Conservation (phyloP, 2,888 invertebrate genomes). For the Cephus pygmeus region DNA sequence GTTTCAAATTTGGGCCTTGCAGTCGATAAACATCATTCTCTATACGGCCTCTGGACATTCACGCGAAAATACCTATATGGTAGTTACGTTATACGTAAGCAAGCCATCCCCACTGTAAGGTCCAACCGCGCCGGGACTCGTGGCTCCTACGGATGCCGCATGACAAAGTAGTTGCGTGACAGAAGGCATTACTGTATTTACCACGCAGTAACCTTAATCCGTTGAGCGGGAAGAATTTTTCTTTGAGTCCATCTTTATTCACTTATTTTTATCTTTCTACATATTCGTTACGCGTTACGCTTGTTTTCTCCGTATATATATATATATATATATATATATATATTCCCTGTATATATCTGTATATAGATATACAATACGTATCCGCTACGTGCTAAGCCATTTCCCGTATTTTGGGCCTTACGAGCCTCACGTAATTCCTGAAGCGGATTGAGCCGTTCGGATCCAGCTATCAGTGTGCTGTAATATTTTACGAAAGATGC, state of each 20-base stretch:
- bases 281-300: background rate
- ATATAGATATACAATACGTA: background rate
- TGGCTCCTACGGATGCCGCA: slow-evolving; percentile 20
- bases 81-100: background rate
- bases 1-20: background rate
- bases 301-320: background rate
- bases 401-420: background rate
- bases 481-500: slow-evolving; percentile 48
- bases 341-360: too few relatives aligned
- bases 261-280: background rate
- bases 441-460: slow-evolving; percentile 52
- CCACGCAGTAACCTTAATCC: slow-evolving; percentile 30
- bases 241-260: background rate
- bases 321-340: too few relatives aligned
- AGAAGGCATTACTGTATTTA: slow-evolving; percentile 34
- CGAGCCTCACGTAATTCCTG: slow-evolving; percentile 44
- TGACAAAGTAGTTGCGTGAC: slow-evolving; percentile 45
- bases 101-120: background rate
- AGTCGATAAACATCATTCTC: slow-evolving; percentile 1
- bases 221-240: slow-evolving; percentile 22
- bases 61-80: background rate
- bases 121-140: background rate
- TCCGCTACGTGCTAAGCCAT: background rate
- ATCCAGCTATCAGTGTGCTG: slow-evolving; percentile 40
- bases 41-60: background rate